These are phyloP conservation scores for Centropus bengalensis DNA, from an alignment of 2,113 vertebrate species.

Conservation along the genomic window DNA sequence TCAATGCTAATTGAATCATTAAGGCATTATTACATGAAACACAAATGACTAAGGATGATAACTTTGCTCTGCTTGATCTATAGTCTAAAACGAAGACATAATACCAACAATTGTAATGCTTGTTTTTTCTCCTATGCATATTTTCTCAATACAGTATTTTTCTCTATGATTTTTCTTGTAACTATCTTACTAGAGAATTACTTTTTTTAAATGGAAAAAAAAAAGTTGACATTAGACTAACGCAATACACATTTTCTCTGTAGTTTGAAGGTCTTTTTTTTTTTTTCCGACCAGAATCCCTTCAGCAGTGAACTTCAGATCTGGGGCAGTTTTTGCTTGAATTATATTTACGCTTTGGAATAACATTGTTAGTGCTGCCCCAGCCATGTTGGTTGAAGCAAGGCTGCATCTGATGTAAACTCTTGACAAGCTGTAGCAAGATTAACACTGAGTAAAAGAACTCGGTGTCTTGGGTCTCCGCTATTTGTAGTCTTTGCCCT, in stretches of 20 bases:
- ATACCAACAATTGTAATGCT: not conserved
- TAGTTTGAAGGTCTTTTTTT: not conserved
- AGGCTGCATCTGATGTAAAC: not conserved
- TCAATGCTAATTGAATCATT: conserved; percentile 80
- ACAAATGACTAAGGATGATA: conserved; percentile 55
- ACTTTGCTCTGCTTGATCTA: conserved; percentile 16
- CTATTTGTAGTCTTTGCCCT: fast-evolving
- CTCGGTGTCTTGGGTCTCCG: not conserved
- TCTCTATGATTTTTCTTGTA: not conserved
- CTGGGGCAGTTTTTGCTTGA: not conserved
- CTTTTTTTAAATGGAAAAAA: not conserved
- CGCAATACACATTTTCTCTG: not conserved
- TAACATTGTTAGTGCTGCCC: not conserved
- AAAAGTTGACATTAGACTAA: not conserved
- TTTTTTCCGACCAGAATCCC: not conserved
- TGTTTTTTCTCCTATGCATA: not conserved
- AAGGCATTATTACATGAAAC: conserved; percentile 66
- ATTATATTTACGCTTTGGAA: not conserved
- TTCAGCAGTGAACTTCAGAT: not conserved
- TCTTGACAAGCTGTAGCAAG: not conserved
- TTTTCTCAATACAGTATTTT: not conserved
- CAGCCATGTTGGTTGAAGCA: fast-evolving
- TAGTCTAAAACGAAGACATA: conserved; percentile 15
- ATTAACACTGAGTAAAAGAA: not conserved
- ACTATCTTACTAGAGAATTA: not conserved